A percentile compares a stretch with the other conserved stretches of the same genome.
These are phyloP conservation scores for Lepisosteus oculatus DNA, from an alignment of 2,113 vertebrate species.

Conservation along the genomic window DNA sequence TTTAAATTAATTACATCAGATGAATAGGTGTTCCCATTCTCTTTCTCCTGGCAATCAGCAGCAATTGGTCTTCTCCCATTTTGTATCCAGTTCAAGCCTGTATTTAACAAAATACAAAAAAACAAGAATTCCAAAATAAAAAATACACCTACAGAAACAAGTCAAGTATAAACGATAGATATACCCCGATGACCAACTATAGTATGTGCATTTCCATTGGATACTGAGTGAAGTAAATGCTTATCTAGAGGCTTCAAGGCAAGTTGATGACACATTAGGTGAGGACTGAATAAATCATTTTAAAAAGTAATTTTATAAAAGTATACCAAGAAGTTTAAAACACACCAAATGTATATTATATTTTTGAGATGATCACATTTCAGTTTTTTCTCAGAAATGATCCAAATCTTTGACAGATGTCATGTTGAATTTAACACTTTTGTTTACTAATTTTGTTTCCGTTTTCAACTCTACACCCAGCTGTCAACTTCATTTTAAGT, in stretches of 20 bases:
- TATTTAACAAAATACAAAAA: neutral
- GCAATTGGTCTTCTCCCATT: neutral
- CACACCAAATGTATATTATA: too few relatives aligned
- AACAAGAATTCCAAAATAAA: conserved; percentile 3
- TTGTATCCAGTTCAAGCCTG: neutral
- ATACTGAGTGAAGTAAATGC: neutral
- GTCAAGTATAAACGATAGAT: neutral
- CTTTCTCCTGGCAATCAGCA: neutral
- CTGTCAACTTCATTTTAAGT: too few relatives aligned
- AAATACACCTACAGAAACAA: neutral
- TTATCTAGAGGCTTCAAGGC: conserved; percentile 1
- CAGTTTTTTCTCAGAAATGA: too few relatives aligned
- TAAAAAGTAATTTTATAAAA: too few relatives aligned
- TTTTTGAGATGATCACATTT: too few relatives aligned
- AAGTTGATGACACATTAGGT: conserved; percentile 13
- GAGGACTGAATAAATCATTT: neutral
- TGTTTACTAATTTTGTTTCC: too few relatives aligned
- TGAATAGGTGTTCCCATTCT: neutral
- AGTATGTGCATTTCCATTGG: too few relatives aligned
- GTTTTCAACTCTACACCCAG: too few relatives aligned
- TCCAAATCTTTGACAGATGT: too few relatives aligned
- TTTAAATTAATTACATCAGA: neutral
- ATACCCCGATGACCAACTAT: too few relatives aligned
- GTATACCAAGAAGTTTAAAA: too few relatives aligned
- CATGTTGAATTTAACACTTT: too few relatives aligned